Conservation (phyloP, 2,888 invertebrate genomes). For the Malthinus seriepunctatus region DNA sequence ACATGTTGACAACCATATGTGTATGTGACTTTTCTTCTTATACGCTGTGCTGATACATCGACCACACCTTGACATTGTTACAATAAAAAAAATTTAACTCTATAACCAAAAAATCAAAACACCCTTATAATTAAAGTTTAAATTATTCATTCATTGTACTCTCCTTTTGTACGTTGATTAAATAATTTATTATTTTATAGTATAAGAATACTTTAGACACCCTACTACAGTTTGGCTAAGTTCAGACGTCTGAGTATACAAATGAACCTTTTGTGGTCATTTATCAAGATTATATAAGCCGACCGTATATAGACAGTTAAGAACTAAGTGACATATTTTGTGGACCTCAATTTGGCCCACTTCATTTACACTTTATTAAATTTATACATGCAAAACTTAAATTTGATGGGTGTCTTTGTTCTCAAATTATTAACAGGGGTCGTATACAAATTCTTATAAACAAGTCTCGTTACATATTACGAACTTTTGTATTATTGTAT, state of each 20-base stretch:
- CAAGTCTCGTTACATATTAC: too few relatives aligned
- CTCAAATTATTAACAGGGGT: too few relatives aligned
- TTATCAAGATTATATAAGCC: conserved; percentile 28
- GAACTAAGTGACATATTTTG: conserved; percentile 15
- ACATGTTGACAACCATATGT: conserved; percentile 25
- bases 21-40: conserved; percentile 20
- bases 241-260: conserved; percentile 29
- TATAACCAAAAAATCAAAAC: not conserved
- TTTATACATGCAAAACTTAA: not conserved
- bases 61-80: conserved; percentile 31
- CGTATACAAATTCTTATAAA: too few relatives aligned
- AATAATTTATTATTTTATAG: conserved; percentile 29
- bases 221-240: conserved; percentile 29
- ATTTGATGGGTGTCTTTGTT: too few relatives aligned
- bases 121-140: not conserved
- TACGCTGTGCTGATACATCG: conserved; percentile 23
- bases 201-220: conserved; percentile 25
- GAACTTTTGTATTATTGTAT: too few relatives aligned
- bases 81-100: conserved; percentile 19
- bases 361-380: conserved; percentile 5
- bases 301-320: conserved; percentile 30
- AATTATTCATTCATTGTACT: conserved; percentile 18
- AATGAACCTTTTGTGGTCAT: conserved; percentile 30
- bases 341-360: conserved; percentile 7
- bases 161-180: conserved; percentile 14